Percentiles rank a stretch among this genome's conserved stretches.
phyloP scores from a whole-genome alignment of 2,113 vertebrate genomes.

The Mormoops blainvillei region DNA sequence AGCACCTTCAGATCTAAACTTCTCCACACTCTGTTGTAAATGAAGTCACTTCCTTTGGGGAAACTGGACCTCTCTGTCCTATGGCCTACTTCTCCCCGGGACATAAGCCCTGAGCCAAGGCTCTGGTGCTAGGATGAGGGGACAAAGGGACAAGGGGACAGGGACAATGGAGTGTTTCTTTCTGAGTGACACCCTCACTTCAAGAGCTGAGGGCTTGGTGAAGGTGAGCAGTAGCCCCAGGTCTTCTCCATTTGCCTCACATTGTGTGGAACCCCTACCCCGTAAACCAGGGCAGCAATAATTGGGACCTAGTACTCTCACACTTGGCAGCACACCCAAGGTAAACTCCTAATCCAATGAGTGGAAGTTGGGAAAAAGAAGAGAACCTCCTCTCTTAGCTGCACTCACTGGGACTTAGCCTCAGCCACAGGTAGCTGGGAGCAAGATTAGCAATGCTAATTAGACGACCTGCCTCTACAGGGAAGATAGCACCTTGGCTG shows the following conservation, averaged over 20 bases:
- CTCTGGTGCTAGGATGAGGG: background rate
- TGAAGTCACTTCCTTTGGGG: background rate
- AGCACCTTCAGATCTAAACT: background rate
- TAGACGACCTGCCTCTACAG: background rate
- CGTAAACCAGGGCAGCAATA: background rate
- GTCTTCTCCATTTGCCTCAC: background rate
- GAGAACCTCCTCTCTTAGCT: background rate
- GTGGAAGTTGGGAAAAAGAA: no score
- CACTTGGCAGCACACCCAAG: no score
- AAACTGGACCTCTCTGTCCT: background rate
- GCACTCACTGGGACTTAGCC: background rate
- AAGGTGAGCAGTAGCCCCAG: background rate
- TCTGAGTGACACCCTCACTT: background rate
- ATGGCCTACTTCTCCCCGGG: background rate
- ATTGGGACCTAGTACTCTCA: background rate
- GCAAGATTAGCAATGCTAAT: background rate
- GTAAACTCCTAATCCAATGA: background rate
- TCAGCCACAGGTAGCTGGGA: background rate
- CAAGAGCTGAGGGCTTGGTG: background rate
- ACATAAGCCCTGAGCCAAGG: background rate
- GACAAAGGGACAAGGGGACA: background rate
- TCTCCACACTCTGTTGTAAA: background rate
- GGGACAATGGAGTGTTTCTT: background rate
- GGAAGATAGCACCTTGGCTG: background rate
- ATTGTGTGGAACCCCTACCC: background rate